A percentile compares a stretch with the other conserved stretches of the same genome.
phyloP scores from a whole-genome alignment of 2,888 invertebrate species.

The Argyra leucocephala region DNA sequence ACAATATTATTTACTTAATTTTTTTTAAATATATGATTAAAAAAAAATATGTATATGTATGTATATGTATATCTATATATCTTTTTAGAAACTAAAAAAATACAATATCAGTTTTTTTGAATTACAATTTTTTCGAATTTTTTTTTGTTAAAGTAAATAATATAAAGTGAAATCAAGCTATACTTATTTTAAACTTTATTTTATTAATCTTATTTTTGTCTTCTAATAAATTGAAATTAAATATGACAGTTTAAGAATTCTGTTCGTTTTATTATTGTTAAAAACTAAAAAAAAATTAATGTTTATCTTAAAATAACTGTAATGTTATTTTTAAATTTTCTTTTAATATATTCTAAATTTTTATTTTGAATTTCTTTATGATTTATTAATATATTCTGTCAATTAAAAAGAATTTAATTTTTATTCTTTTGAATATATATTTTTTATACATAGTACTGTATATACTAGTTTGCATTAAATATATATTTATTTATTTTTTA shows the following conservation, averaged over 20 bases:
- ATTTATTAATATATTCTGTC: background rate
- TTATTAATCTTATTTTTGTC: background rate
- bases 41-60: background rate
- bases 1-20: background rate
- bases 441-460: conserved; percentile 2
- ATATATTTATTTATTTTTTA: background rate
- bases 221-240: background rate
- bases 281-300: background rate
- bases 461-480: conserved; percentile 2
- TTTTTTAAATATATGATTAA: background rate
- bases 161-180: background rate
- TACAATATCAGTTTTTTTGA: background rate
- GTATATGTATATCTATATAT: background rate
- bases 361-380: background rate
- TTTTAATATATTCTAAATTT: conserved; percentile 1
- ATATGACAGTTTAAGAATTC: background rate
- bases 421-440: background rate
- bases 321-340: background rate
- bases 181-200: background rate
- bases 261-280: background rate
- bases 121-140: background rate
- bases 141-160: background rate
- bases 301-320: background rate
- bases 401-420: background rate
- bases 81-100: background rate